Evolutionary conservation across 2,797 vertebrate genomes (phyloP), one percentile per base, ranked within the genome.

Genomic region (Arctocebus calabarensis): DNA sequence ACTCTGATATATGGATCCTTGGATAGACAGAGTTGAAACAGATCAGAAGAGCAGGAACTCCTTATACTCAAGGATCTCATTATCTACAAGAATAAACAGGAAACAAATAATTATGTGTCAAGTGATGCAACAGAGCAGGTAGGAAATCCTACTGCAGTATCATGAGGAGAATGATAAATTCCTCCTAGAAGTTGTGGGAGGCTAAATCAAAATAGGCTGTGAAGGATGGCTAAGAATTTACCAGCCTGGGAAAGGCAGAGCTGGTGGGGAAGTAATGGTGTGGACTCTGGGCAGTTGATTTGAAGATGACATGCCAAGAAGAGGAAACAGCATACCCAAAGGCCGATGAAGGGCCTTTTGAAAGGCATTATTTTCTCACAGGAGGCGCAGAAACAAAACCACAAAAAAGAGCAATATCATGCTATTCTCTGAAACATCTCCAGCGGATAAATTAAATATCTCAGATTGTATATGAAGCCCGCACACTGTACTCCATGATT

Each of bases 1-100:
- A 11, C 6, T 96, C 59, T 73, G 94, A 86, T 40, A 22, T 17
- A 55, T 55, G 71, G 77, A 62, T 85, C 43, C 43, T 96, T 19
- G 61, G 45, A 29, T 9, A 59, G 27, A 64, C 45, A 59, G 45
- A 71, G 59, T 45, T 73, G 74, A 88, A 66, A 87, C 52, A 64
- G 11, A 74, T 86, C 37, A 17, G n/a, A 81, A 89, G 81, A 75
- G 40, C 22, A 77, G 22, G 32, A 40, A 84, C 13, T 62, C 17
- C 20, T 14, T 62, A 14, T 0, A n/a, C 10, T 43, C 37, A 94
- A 89, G 61, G 23, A 79, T 43, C 25, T 90, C 74, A 88, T 68
- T 64, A 75, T 74, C 66, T 89, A n/a, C 5, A 62, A 88, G 73
- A 84, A 90, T 82, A 55, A 77, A 43, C 10, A 62, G 77, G 29